These are phyloP conservation scores for Hypercompe scribonia DNA, from an alignment of 2,888 invertebrate genomes.

Conservation along the genomic window DNA sequence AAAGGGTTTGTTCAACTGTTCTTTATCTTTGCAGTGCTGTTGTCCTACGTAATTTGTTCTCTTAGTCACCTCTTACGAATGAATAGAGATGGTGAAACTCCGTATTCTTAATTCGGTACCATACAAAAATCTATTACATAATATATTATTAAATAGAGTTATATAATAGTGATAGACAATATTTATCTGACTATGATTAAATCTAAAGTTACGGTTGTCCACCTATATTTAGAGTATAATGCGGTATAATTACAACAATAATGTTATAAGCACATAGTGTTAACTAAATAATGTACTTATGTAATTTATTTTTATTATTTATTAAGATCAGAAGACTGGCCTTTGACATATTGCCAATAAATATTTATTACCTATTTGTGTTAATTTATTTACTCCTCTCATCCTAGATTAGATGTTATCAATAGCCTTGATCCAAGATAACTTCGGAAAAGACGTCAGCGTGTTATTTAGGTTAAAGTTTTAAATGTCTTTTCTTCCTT, in stretches of 20 bases:
- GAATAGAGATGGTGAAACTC: too few relatives aligned
- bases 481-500: not conserved
- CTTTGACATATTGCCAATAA: constrained; percentile 38
- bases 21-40: too few relatives aligned
- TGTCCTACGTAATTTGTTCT: too few relatives aligned
- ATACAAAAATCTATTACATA: too few relatives aligned
- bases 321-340: not conserved
- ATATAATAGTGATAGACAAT: not conserved
- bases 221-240: not conserved
- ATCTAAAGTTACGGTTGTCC: not conserved
- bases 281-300: not conserved
- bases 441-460: not conserved
- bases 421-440: not conserved
- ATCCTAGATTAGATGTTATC: not conserved
- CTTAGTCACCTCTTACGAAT: too few relatives aligned
- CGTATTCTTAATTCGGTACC: too few relatives aligned
- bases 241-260: not conserved
- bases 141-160: too few relatives aligned
- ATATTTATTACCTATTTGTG: constrained; percentile 38
- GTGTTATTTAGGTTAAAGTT: not conserved
- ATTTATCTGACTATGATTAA: not conserved
- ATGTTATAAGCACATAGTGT: not conserved
- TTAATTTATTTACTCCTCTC: not conserved
- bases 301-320: not conserved
- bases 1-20: too few relatives aligned